Evolutionary conservation across 2,888 invertebrate species (phyloP).

Genomic region (Sturmia bella): DNA sequence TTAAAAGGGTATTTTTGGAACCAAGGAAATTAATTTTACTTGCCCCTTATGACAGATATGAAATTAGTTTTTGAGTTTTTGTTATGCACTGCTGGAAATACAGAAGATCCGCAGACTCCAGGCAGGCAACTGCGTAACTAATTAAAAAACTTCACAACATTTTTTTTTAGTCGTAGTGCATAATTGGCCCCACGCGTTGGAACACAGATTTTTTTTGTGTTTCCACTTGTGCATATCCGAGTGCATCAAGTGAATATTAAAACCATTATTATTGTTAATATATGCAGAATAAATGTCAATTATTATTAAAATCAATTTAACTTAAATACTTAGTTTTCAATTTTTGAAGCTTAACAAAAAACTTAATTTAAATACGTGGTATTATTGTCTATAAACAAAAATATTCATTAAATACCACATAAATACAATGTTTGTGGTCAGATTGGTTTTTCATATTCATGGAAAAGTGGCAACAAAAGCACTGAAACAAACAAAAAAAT

Average conservation of each 20-base stretch:
- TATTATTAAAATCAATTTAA: conserved; percentile 31
- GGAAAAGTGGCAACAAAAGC: conserved; percentile 4
- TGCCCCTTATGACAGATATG: no score
- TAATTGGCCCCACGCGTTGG: no score
- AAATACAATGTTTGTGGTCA: conserved; percentile 60
- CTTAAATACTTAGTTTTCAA: conserved; percentile 43
- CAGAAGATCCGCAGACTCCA: no score
- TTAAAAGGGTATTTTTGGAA: no score
- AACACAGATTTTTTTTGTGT: no score
- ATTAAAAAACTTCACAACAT: no score
- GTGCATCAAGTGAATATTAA: conserved; percentile 33
- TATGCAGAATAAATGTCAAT: conserved; percentile 13
- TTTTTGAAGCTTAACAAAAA: conserved; percentile 47
- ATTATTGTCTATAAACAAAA: conserved; percentile 52
- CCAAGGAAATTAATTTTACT: no score
- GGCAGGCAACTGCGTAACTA: no score
- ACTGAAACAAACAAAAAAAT: conserved; percentile 2
- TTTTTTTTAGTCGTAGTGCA: no score
- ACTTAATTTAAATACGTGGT: conserved; percentile 43
- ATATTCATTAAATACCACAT: conserved; percentile 55
- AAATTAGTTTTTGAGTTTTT: no score
- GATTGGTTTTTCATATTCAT: conserved; percentile 39
- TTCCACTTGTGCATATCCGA: no score
- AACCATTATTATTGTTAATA: conserved; percentile 45
- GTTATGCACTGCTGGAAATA: no score